These are phyloP conservation scores for Trinorchestia longiramus DNA, from an alignment of 1,140 invertebrate genomes.

Conservation along the genomic window DNA sequence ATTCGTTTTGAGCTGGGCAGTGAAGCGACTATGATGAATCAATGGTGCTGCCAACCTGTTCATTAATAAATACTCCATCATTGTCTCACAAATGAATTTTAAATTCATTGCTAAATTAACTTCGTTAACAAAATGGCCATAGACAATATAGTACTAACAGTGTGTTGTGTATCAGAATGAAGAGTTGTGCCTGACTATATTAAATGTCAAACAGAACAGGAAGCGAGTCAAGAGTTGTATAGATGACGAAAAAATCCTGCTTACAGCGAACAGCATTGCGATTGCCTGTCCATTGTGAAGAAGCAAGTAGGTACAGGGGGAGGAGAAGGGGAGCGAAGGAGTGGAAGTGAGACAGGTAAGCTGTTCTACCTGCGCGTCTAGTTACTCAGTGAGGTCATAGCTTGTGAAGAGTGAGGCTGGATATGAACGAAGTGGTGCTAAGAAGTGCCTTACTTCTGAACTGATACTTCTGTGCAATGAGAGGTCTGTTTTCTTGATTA, in stretches of 20 bases:
- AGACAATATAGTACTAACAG: neutral
- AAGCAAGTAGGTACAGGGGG: neutral
- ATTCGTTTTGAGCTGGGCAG: too few relatives aligned
- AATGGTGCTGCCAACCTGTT: neutral
- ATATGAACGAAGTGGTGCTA: neutral
- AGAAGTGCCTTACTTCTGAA: neutral
- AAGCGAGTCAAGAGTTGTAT: neutral
- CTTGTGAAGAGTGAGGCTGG: neutral
- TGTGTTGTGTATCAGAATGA: neutral
- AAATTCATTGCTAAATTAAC: neutral
- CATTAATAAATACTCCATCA: neutral
- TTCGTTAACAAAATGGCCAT: neutral
- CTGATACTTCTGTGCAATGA: neutral
- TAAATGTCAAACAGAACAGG: neutral
- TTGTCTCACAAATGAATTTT: neutral
- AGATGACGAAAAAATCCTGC: neutral
- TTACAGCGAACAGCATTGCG: too few relatives aligned
- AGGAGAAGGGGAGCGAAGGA: neutral
- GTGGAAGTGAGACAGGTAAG: neutral
- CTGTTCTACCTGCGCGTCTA: neutral
- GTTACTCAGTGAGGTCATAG: neutral
- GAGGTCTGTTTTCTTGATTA: neutral
- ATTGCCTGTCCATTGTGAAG: too few relatives aligned
- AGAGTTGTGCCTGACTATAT: neutral
- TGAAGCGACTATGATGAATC: neutral